Conservation (phyloP, 2,113 vertebrate species). For the Urocitellus parryii region DNA sequence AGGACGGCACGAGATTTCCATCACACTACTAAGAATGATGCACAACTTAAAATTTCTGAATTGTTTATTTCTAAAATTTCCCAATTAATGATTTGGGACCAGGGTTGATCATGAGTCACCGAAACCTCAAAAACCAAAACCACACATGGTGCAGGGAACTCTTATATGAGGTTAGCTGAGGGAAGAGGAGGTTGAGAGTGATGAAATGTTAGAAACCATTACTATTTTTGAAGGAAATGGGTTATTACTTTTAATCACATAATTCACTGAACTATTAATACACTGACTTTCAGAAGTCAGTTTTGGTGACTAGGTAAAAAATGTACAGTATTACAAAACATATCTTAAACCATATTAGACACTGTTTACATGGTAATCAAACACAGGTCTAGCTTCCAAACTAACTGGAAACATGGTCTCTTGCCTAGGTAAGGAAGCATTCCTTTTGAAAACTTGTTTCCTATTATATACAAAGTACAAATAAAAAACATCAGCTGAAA, state of each 20-base stretch:
- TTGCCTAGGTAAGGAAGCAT: background rate
- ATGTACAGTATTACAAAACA: background rate
- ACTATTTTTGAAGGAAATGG: constrained; percentile 44
- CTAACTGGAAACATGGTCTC: background rate
- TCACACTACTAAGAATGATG: background rate
- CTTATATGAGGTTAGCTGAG: background rate
- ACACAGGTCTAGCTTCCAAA: background rate
- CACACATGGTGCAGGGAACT: background rate
- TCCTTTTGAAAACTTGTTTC: constrained; percentile 50
- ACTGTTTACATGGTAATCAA: background rate
- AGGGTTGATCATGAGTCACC: background rate
- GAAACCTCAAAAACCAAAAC: constrained; percentile 10
- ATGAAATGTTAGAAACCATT: constrained; percentile 47
- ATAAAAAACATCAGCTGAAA: background rate
- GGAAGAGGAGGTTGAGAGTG: background rate
- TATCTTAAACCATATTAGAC: background rate
- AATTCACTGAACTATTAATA: constrained; percentile 36
- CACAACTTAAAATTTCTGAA: constrained; percentile 4
- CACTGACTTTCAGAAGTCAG: background rate
- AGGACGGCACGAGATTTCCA: background rate
- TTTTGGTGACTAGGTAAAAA: background rate
- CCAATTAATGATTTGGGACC: background rate
- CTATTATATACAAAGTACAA: background rate
- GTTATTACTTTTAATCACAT: constrained; percentile 48
- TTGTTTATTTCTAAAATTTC: background rate